Evolutionary conservation across 1,140 invertebrate species (phyloP).

Genomic region (Trichonephila inaurata): DNA sequence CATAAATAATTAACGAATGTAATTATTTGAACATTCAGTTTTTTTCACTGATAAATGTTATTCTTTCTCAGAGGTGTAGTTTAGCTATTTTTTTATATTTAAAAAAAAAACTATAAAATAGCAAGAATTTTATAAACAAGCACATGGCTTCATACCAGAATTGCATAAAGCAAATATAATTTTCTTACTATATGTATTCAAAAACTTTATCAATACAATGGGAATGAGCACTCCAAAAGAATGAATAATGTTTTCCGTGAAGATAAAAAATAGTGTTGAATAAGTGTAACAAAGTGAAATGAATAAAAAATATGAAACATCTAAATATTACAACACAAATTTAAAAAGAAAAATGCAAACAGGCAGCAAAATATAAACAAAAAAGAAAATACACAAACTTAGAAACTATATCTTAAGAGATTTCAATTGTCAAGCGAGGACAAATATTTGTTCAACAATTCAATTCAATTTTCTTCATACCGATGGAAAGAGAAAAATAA

Average conservation of each 20-base stretch:
- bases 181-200: neutral
- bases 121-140: neutral
- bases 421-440: neutral
- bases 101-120: no score
- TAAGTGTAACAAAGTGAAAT: neutral
- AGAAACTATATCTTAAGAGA: neutral
- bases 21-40: neutral
- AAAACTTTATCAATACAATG: neutral
- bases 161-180: neutral
- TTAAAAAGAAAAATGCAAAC: neutral
- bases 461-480: neutral
- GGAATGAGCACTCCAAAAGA: neutral
- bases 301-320: neutral
- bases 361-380: neutral
- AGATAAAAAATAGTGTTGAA: neutral
- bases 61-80: neutral
- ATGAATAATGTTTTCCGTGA: neutral
- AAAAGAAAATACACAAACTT: neutral
- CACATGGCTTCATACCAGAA: neutral
- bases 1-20: no score
- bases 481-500: neutral
- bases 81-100: no score
- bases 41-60: neutral
- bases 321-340: neutral
- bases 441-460: constrained; percentile 6